Evolutionary conservation across 2,888 invertebrate genomes (phyloP).

Genomic region (Lysandra bellargus): DNA sequence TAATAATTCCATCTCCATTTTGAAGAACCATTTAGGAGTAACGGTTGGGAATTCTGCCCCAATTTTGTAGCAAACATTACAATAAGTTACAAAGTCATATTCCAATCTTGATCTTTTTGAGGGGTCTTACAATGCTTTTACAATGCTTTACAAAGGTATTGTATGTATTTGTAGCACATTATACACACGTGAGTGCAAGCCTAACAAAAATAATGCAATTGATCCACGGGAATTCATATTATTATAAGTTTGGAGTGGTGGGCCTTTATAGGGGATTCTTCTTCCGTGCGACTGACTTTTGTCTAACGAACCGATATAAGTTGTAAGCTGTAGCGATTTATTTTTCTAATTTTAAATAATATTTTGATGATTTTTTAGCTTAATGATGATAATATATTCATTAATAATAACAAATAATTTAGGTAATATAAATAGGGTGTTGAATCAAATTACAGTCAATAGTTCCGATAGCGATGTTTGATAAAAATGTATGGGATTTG

Average conservation of each 20-base stretch:
- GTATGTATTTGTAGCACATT: slow-evolving; percentile 53
- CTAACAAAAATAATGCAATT: slow-evolving; percentile 70
- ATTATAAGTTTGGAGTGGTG: slow-evolving; percentile 67
- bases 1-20: neutral
- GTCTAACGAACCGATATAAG: slow-evolving; percentile 47
- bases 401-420: too few species aligned
- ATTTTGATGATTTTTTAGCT: too few species aligned
- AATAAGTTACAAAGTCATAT: slow-evolving; percentile 19
- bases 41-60: neutral
- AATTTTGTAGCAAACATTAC: neutral
- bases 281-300: slow-evolving; percentile 61
- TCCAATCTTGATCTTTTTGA: slow-evolving; percentile 12
- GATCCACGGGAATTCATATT: slow-evolving; percentile 63
- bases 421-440: too few species aligned
- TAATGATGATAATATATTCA: too few species aligned
- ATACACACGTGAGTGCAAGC: slow-evolving; percentile 53
- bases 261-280: slow-evolving; percentile 61
- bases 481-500: too few species aligned
- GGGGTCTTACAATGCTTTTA: neutral
- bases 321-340: slow-evolving; percentile 39
- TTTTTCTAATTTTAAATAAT: too few species aligned
- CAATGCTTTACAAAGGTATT: neutral
- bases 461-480: too few species aligned
- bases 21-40: neutral
- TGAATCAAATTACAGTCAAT: too few species aligned